phyloP scores from a whole-genome alignment of 1,140 invertebrate genomes.

The Drosophila mauritiana region DNA sequence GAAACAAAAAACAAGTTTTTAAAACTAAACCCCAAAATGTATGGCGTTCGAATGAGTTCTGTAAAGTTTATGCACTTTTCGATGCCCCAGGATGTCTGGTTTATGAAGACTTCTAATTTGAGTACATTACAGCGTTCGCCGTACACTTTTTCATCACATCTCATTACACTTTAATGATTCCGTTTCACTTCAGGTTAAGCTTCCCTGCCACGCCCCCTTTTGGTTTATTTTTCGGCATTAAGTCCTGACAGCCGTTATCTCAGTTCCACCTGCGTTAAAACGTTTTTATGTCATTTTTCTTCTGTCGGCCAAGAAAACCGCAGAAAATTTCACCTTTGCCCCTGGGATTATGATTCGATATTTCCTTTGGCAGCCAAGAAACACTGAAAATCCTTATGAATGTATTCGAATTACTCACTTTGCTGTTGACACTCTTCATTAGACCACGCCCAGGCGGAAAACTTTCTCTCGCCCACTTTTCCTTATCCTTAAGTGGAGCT shows the following conservation, averaged over 20 bases:
- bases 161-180: conserved; percentile 10
- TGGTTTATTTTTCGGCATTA: conserved; percentile 14
- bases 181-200: not conserved
- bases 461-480: conserved; percentile 14
- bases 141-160: not conserved
- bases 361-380: not conserved
- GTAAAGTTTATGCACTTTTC: not conserved
- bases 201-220: not conserved
- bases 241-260: conserved; percentile 21
- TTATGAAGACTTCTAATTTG: not conserved
- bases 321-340: not conserved
- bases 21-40: too few relatives aligned
- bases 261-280: conserved; percentile 22
- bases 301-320: not conserved
- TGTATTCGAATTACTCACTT: conserved; percentile 37
- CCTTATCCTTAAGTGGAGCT: not conserved
- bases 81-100: not conserved
- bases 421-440: conserved; percentile 47
- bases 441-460: conserved; percentile 6
- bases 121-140: conserved; percentile 2
- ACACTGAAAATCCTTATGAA: conserved; percentile 7
- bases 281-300: conserved; percentile 26
- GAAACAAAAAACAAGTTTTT: too few relatives aligned
- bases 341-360: conserved; percentile 35
- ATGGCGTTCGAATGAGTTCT: not conserved